phyloP scores from a whole-genome alignment of 2,113 vertebrate species.

The Okapia johnstoni region DNA sequence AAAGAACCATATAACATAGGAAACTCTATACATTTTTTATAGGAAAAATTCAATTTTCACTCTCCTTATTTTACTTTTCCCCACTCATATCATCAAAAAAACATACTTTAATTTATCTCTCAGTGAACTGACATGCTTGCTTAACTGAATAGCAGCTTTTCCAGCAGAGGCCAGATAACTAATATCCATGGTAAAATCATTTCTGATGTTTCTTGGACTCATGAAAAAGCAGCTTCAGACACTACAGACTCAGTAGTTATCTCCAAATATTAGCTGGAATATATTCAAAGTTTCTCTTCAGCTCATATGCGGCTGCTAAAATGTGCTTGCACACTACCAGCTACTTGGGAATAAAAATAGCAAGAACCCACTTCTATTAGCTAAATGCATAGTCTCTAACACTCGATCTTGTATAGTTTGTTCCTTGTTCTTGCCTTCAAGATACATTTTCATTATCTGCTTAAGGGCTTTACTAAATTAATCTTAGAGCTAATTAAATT shows the following conservation, averaged over 20 bases:
- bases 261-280: not conserved
- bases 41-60: conserved; percentile 51
- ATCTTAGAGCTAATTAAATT: not conserved
- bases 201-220: not conserved
- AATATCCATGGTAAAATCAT: conserved; percentile 40
- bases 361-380: not conserved
- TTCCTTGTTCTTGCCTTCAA: not conserved
- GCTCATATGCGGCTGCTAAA: not conserved
- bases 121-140: conserved; percentile 3
- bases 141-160: conserved; percentile 21
- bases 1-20: conserved; percentile 19
- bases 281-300: not conserved
- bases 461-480: not conserved
- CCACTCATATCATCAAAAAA: conserved; percentile 51
- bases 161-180: conserved; percentile 8
- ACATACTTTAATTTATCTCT: conserved; percentile 52
- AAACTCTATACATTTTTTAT: conserved; percentile 22
- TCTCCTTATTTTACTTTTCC: conserved; percentile 36
- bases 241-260: not conserved
- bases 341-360: not conserved
- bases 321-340: not conserved
- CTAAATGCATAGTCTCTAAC: not conserved
- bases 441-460: not conserved
- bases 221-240: not conserved
- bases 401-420: not conserved